Base-by-base conservation (phyloP, 1,140 invertebrate genomes). In the Apis florea region DNA sequence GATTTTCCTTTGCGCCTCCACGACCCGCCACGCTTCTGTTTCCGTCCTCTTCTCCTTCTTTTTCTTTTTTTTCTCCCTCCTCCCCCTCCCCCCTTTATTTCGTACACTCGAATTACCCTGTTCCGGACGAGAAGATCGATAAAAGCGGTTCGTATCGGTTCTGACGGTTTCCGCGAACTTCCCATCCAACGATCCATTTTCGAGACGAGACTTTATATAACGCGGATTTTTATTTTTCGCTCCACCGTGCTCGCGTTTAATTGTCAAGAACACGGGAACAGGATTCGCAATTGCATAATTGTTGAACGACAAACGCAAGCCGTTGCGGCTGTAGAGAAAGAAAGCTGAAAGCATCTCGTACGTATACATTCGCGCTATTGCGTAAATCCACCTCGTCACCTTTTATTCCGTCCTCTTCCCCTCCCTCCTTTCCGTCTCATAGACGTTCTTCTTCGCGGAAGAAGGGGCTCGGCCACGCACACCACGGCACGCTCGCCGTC, bases 331-430 rank as follows among this genome's bases (percentile, higher is more conserved):
- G 19, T 4, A 15, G 3, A 12, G 13, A 53, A 54, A 64, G 59
- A n/a, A 63, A 66, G 61, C 17, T 31, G 21, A 12, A 51, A 15
- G 56, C 69, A 70, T 31, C 51, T 64, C 24, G 24, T n/a, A 74
- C 19, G 19, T 10, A 74, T 31, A 58, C 13, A 21, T 53, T 67
- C 9, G 8, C 51, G 31, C 19, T 51, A 72, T 81, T 81, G 75
- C 63, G 72, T 81, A 75, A 81, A 81, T 81, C 53, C 71, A 58
- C 61, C 72, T 67, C 19, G 71, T 75, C 79, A 81, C 71, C 61
- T 81, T 75, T 81, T 81, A 81, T 81, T 59, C 63, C 47, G 26
- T 9, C 19, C 17, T 21, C 56, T 13, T 10, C n/a, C 31, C 13
- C 67, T 64, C 71, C 54, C 71, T 58, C 61, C 24, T 67, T 68